Base-by-base conservation (phyloP, 1,140 invertebrate genomes). In the Nasonia vitripennis region DNA sequence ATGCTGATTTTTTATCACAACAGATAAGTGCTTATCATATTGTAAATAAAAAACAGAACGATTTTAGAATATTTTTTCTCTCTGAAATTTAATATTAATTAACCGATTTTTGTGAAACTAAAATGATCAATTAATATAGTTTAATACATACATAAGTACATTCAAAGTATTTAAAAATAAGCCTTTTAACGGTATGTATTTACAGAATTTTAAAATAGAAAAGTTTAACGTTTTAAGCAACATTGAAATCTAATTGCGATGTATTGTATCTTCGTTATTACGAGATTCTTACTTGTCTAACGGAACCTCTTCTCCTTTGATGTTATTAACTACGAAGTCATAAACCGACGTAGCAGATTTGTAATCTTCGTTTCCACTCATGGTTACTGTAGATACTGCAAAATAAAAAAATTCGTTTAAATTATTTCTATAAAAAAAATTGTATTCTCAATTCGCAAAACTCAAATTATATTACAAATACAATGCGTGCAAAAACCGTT, bases 311-410 rank as follows among this genome's bases (percentile, higher is more conserved):
- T 97, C 95, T 5, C 96, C 97, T 89, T 96, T 95, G 84, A 97
- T 97, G 87, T 96, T 95, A 81, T 94, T 95, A 0, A 95, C 97
- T 37, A 93, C 95, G 89, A 97, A 98, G 81, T 97, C 96, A 90
- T 97, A 97, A 62, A 97, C 95, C 48, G 96, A 96, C 86, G 90
- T 94, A 10, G 96, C 96, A 88, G 94, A 94, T 91, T 96, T 96
- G 90, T 94, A 95, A 91, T 95, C 93, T 74, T 88, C 75, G 83
- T 92, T 93, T 89, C 90, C 91, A 81, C 90, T 93, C 93, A 93
- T 93, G 23, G 82, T 79, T 89, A 85, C 86, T 89, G 85, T 62
- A 87, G 88, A 67, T 62, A 62, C 55, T 62, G 79, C 74, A 23
- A 87, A 51, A 77, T 41, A 79, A 27, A 37, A 79, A 70, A 79